phyloP scores from a whole-genome alignment of 2,113 vertebrate species.

The Bostrychus sinensis region DNA sequence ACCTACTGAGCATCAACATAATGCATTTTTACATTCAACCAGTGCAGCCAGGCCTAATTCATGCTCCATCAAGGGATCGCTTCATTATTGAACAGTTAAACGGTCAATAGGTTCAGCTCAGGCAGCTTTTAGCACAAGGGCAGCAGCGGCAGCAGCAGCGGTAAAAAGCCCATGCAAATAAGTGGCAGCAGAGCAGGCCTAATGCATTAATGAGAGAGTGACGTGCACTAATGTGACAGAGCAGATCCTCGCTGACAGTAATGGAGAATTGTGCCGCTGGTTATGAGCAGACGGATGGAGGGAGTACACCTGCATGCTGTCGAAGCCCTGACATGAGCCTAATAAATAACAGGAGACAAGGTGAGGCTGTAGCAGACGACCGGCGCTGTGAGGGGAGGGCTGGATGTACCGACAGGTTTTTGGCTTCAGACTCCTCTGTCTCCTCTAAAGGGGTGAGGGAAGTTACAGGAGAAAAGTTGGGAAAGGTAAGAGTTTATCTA shows the following conservation, averaged over 20 bases:
- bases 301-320: slow-evolving; percentile 79
- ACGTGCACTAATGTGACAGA: slow-evolving; percentile 81
- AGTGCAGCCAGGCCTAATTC: slow-evolving; percentile 33
- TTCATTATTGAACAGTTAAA: slow-evolving; percentile 78
- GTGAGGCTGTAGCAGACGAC: slow-evolving; percentile 78
- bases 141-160: slow-evolving; percentile 66
- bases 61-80: slow-evolving; percentile 42
- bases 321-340: slow-evolving; percentile 81
- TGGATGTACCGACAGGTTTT: slow-evolving; percentile 53
- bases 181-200: slow-evolving; percentile 77
- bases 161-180: slow-evolving; percentile 77
- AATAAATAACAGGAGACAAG: slow-evolving; percentile 85
- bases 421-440: slow-evolving; percentile 57
- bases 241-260: slow-evolving; percentile 91
- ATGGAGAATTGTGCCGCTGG: slow-evolving; percentile 93
- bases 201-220: slow-evolving; percentile 89
- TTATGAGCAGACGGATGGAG: slow-evolving; percentile 71
- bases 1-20: too few relatives aligned
- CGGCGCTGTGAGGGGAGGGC: slow-evolving; percentile 18
- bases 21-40: slow-evolving; percentile 16
- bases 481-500: too few relatives aligned
- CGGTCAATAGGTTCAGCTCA: slow-evolving; percentile 65
- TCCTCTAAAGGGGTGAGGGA: slow-evolving; percentile 48
- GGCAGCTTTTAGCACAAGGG: slow-evolving; percentile 69
- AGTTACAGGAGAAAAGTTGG: slow-evolving; percentile 34